Percentiles rank a stretch among this genome's conserved stretches.
phyloP scores from a whole-genome alignment of 2,888 invertebrate species.

The Hypsopygia costalis region DNA sequence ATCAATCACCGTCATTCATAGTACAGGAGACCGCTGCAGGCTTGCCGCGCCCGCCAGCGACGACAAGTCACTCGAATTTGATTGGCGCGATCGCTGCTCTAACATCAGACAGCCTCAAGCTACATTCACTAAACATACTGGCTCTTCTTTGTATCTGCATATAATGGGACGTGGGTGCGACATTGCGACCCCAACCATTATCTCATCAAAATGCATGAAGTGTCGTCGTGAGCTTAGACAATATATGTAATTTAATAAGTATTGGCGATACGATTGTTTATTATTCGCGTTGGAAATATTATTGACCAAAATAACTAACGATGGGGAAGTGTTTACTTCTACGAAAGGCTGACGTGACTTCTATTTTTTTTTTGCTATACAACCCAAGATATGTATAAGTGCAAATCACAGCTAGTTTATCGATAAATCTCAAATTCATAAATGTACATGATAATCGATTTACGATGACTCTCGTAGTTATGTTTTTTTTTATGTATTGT shows the following conservation, averaged over 20 bases:
- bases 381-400: too few species aligned
- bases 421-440: too few species aligned
- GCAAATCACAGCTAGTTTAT: too few species aligned
- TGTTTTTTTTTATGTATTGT: too few species aligned
- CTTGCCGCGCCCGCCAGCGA: not conserved
- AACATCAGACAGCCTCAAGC: conserved; percentile 1
- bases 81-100: not conserved
- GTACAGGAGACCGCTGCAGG: not conserved
- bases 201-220: conserved; percentile 50
- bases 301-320: too few species aligned
- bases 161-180: conserved; percentile 67
- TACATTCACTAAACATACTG: conserved; percentile 10
- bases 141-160: conserved; percentile 57
- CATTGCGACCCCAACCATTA: conserved; percentile 55
- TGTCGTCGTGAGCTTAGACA: conserved; percentile 15
- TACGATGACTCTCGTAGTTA: too few species aligned
- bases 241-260: too few species aligned
- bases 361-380: too few species aligned
- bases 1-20: conserved; percentile 1
- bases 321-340: too few species aligned
- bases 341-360: too few species aligned
- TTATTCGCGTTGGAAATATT: not conserved
- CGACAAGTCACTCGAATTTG: not conserved
- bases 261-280: conserved; percentile 12
- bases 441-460: too few species aligned